A percentile compares a stretch with the other conserved stretches of the same genome.
These are phyloP conservation scores for Zaprionus africanus DNA, from an alignment of 1,140 invertebrate genomes.

Conservation along the genomic window DNA sequence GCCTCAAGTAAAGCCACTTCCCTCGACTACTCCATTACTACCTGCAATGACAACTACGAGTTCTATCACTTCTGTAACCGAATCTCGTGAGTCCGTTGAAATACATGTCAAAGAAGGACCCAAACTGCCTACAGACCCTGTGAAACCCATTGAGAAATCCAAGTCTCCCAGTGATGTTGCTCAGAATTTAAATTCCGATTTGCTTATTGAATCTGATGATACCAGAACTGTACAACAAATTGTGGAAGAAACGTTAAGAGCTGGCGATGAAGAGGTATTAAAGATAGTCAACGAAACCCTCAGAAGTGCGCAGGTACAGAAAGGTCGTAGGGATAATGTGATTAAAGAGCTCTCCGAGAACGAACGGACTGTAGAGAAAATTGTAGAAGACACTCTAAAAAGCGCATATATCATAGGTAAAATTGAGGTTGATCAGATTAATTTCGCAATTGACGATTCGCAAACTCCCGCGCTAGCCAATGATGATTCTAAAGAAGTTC, in stretches of 20 bases:
- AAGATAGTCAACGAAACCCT: conserved; percentile 71
- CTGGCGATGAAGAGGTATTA: conserved; percentile 64
- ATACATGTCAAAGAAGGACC: background rate
- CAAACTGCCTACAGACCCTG: background rate
- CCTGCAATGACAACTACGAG: too few species aligned
- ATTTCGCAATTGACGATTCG: background rate
- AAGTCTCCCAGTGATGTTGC: conserved; percentile 3
- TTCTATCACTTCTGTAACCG: too few species aligned
- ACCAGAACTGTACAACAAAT: conserved; percentile 67
- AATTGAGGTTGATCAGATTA: background rate
- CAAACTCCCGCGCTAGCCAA: background rate
- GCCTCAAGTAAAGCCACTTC: too few species aligned
- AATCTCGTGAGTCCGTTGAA: too few species aligned
- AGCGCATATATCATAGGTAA: conserved; percentile 22
- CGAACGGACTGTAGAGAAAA: conserved; percentile 57
- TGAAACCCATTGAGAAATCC: conserved; percentile 5
- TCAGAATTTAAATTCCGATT: background rate
- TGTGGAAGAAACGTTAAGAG: conserved; percentile 70
- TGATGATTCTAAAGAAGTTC: conserved; percentile 50
- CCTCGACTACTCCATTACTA: too few species aligned
- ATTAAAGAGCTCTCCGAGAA: background rate
- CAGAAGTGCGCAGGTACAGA: conserved; percentile 34
- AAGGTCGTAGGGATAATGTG: conserved; percentile 9
- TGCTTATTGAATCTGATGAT: conserved; percentile 26
- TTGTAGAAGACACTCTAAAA: conserved; percentile 67